Conservation (phyloP, 2,888 invertebrate species). For the Drosophila acutilabella region DNA sequence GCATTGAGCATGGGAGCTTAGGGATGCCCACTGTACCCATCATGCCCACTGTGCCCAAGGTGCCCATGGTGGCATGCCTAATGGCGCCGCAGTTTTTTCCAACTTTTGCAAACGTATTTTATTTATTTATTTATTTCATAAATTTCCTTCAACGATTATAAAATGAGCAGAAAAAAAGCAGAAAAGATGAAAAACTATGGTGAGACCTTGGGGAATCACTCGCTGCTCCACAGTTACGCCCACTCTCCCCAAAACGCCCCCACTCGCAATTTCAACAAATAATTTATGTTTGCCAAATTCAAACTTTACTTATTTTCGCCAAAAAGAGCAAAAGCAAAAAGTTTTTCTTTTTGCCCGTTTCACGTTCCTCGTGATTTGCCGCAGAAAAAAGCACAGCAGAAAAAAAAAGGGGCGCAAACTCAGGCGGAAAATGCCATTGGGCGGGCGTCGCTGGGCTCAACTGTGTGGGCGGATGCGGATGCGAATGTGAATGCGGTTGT, state of each 20-base stretch:
- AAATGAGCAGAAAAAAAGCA: constrained; percentile 41
- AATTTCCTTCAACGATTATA: constrained; percentile 71
- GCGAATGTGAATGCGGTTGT: constrained; percentile 61
- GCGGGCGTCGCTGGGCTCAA: constrained; percentile 28
- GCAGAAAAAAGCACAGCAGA: neutral
- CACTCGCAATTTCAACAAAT: constrained; percentile 50
- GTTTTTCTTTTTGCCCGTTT: constrained; percentile 21
- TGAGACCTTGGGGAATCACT: constrained; percentile 50
- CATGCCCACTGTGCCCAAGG: neutral
- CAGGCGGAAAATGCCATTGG: constrained; percentile 53
- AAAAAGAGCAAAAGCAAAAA: constrained; percentile 38
- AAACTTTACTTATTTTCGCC: constrained; percentile 75
- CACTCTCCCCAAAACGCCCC: neutral
- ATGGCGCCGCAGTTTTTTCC: constrained; percentile 38
- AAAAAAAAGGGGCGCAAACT: constrained; percentile 38
- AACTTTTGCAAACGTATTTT: constrained; percentile 57
- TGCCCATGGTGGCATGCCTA: constrained; percentile 45
- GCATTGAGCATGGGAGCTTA: constrained; percentile 2
- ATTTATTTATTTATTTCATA: constrained; percentile 78
- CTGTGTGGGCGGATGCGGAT: constrained; percentile 68
- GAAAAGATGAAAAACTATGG: constrained; percentile 46
- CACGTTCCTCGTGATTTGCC: constrained; percentile 24
- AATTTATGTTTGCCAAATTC: constrained; percentile 76
- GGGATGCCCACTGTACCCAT: constrained; percentile 1
- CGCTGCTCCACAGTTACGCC: neutral